These are phyloP conservation scores for Pseudomyrmex sp. DNA, from an alignment of 1,140 invertebrate species.

Conservation along the genomic window DNA sequence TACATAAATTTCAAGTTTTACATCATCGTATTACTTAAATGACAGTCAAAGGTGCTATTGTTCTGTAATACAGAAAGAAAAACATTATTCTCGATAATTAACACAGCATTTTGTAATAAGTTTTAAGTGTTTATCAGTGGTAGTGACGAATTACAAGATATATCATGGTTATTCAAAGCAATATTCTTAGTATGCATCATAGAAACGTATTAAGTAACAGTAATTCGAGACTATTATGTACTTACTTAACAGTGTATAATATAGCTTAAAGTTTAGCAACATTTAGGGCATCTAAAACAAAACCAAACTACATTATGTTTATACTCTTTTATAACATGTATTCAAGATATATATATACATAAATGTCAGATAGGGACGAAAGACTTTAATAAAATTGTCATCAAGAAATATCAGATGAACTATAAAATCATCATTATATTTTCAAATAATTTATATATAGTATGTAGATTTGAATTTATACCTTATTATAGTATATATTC, in stretches of 20 bases:
- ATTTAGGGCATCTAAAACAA: constrained; percentile 6
- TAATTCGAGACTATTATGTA: constrained; percentile 9
- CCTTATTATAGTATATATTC: background rate
- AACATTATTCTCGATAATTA: background rate
- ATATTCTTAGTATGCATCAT: constrained; percentile 73
- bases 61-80: background rate
- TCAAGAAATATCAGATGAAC: constrained; percentile 80
- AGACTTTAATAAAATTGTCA: constrained; percentile 74
- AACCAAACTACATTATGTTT: background rate
- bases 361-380: constrained; percentile 84
- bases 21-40: background rate
- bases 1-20: background rate
- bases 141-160: constrained; percentile 80
- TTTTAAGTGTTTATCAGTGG: constrained; percentile 74
- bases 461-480: constrained; percentile 4
- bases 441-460: constrained; percentile 70
- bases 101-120: constrained; percentile 16
- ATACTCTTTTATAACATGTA: background rate
- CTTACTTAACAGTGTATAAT: background rate
- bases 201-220: constrained; percentile 26
- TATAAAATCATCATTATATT: constrained; percentile 72
- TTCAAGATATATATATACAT: background rate
- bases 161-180: constrained; percentile 67
- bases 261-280: background rate
- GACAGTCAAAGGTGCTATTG: background rate